Conservation (phyloP, 2,888 invertebrate species). For the Chloromyia formosa region DNA sequence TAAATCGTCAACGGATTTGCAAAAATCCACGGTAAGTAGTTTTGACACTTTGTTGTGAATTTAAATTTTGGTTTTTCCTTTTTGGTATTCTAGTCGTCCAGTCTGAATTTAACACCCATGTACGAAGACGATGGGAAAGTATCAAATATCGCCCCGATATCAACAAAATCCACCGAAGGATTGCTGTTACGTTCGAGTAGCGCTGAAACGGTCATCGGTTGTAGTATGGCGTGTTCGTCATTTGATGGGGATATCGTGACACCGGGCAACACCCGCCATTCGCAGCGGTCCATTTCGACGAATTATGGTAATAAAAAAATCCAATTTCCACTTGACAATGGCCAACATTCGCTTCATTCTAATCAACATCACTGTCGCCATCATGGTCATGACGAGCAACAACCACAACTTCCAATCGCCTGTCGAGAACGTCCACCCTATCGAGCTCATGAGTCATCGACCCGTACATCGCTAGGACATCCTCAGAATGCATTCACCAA, state of each 20-base stretch:
- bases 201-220: neutral
- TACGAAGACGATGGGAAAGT: neutral
- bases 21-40: slow-evolving; percentile 22
- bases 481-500: neutral
- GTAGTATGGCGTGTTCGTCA: too few species aligned
- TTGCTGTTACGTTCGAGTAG: slow-evolving; percentile 1
- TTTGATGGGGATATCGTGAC: too few species aligned
- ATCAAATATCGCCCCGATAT: neutral
- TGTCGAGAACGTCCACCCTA: too few species aligned
- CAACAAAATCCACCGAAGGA: slow-evolving; percentile 4
- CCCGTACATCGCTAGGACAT: neutral
- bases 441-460: neutral
- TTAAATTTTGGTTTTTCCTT: neutral
- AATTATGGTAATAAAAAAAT: neutral
- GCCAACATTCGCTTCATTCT: neutral
- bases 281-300: too few species aligned
- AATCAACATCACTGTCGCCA: neutral
- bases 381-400: neutral
- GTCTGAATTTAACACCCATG: slow-evolving; percentile 20
- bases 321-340: neutral
- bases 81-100: slow-evolving; percentile 7
- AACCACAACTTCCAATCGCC: too few species aligned
- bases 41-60: neutral
- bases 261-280: too few species aligned
- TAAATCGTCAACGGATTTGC: slow-evolving; percentile 43